Evolutionary conservation across 2,888 invertebrate species (phyloP), one percentile per base, ranked within the genome.

Genomic region (Torymus auratus): DNA sequence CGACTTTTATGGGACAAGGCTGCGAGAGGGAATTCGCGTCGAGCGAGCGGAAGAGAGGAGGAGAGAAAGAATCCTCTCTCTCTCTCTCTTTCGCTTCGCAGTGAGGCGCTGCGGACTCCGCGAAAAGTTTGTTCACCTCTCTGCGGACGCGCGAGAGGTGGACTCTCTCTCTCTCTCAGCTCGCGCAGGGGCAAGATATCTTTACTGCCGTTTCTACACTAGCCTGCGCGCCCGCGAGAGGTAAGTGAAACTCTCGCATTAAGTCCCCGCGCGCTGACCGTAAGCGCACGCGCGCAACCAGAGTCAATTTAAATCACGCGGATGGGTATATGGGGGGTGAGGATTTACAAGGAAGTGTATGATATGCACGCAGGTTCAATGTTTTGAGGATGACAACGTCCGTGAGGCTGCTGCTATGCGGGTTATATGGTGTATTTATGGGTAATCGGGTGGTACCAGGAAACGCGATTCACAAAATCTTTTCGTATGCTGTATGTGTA

Each of bases 61-160:
- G 17, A 58, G 62, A 78, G n/a, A 56, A 28, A 23, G 20, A 28
- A 28, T 15, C 15, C 28, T 23, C 23, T 61, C 23, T 61, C 61
- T 61, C 61, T 61, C 61, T 17, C 52, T 56, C n/a, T 53, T 20
- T 41, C 13, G 28, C 56, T 28, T 28, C 52, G 20, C n/a, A 0
- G 41, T 11, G 55, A 13, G 55, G 7, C 41, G 41, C 41, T 41
- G 41, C 41, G 50, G 55, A 13, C 41, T 67, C 76, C 80, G 86
- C 41, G 41, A 41, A 41, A 41, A 87, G 88, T 88, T 88, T 87
- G 86, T 88, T 88, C 86, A 88, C 88, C 88, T 86, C 85, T 78
- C 41, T 41, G 41, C 7, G 41, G 41, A 41, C 41, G 41, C 65
- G 50, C 71, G 20, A 17, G 62, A 73, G 69, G 67, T 3, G 28